These are phyloP conservation scores for Orthonyx spaldingii DNA, from an alignment of 2,113 vertebrate genomes.

Conservation along the genomic window DNA sequence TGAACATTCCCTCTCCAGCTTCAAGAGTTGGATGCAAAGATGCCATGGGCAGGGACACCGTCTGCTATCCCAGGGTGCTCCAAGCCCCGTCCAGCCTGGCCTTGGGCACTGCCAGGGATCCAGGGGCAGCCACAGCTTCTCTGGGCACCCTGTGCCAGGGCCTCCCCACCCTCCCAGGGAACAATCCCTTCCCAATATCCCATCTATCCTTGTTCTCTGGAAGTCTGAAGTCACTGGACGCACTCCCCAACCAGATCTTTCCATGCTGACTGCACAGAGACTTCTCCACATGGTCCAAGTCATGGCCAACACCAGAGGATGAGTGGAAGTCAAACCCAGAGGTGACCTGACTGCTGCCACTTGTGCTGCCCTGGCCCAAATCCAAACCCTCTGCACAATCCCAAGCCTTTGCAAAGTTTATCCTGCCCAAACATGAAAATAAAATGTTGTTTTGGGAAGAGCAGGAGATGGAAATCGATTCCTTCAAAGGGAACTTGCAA, in stretches of 20 bases:
- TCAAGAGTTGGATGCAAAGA: background rate
- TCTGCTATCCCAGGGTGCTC: background rate
- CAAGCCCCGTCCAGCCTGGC: no score
- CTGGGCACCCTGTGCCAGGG: background rate
- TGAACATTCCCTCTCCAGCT: background rate
- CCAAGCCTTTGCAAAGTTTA: background rate
- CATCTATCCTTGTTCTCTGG: rapidly evolving
- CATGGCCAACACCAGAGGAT: background rate
- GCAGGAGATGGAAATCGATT: background rate
- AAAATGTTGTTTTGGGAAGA: background rate
- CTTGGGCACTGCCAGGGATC: background rate
- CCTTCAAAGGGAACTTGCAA: background rate
- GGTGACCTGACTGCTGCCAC: background rate
- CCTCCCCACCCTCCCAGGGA: background rate
- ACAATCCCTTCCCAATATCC: background rate
- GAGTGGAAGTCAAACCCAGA: background rate
- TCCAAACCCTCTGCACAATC: background rate
- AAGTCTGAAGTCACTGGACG: background rate
- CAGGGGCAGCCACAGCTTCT: background rate
- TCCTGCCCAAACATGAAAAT: background rate
- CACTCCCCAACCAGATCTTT: background rate
- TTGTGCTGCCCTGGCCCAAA: background rate
- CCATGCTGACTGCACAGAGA: background rate
- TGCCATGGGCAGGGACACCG: background rate
- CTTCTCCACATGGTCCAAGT: background rate